Percentiles rank a stretch among this genome's conserved stretches.
Evolutionary conservation across 2,797 vertebrate species (phyloP).

Genomic region (Halcyon leucocephala): DNA sequence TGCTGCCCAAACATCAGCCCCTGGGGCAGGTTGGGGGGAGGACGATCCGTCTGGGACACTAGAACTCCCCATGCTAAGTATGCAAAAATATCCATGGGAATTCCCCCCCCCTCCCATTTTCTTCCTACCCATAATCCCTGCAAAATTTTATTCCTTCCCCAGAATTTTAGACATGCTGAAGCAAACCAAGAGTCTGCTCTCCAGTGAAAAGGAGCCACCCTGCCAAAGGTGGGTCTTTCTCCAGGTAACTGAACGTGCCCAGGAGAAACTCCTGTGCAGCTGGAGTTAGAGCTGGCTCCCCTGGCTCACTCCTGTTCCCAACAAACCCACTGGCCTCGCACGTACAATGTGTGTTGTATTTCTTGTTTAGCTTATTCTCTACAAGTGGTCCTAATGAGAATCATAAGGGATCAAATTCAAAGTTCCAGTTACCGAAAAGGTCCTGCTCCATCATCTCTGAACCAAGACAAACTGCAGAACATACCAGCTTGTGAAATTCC

Average conservation of each 20-base stretch:
- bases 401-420: neutral
- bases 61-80: neutral
- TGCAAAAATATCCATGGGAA: neutral
- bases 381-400: neutral
- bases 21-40: rapidly evolving
- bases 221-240: neutral
- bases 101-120: rapidly evolving
- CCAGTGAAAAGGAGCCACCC: rapidly evolving
- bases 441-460: neutral
- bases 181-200: neutral
- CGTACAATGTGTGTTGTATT: neutral
- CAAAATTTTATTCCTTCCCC: neutral
- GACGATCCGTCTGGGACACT: neutral
- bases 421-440: neutral
- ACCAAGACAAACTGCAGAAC: neutral
- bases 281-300: neutral
- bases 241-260: neutral
- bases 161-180: neutral
- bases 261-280: neutral
- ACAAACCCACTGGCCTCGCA: neutral
- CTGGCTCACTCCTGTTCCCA: rapidly evolving
- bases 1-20: rapidly evolving
- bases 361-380: neutral
- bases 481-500: neutral
- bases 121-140: neutral